Percentiles rank a stretch among this genome's conserved stretches.
Evolutionary conservation across 1,140 invertebrate genomes (phyloP).

Genomic region (Colletes latitarsis): DNA sequence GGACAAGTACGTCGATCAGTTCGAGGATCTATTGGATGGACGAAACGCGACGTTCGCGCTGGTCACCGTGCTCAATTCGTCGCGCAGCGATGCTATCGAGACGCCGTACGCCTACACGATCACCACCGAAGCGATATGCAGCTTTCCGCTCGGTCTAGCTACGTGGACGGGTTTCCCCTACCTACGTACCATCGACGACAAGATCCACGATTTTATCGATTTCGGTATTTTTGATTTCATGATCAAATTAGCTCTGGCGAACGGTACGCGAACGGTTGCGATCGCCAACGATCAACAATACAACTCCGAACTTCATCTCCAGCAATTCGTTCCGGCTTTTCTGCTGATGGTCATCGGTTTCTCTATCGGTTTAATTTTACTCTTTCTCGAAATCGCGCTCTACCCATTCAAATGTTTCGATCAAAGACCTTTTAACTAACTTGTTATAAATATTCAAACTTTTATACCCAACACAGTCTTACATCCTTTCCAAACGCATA

Average conservation of each 20-base stretch:
- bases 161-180: slow-evolving; percentile 69
- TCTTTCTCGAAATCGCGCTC: slow-evolving; percentile 43
- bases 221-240: slow-evolving; percentile 65
- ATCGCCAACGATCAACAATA: neutral
- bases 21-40: slow-evolving; percentile 59
- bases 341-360: slow-evolving; percentile 70
- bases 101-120: slow-evolving; percentile 54
- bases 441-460: too few relatives aligned
- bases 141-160: slow-evolving; percentile 69
- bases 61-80: slow-evolving; percentile 68
- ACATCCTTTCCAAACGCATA: too few relatives aligned
- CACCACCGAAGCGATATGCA: slow-evolving; percentile 67
- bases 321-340: slow-evolving; percentile 69
- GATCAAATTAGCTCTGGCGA: neutral
- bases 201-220: slow-evolving; percentile 55
- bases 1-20: slow-evolving; percentile 41
- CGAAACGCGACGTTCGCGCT: slow-evolving; percentile 62
- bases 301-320: slow-evolving; percentile 51
- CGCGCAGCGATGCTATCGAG: slow-evolving; percentile 39
- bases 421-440: too few relatives aligned
- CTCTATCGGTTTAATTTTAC: neutral
- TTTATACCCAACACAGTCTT: too few relatives aligned
- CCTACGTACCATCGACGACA: slow-evolving; percentile 58
- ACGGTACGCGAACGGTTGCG: neutral
- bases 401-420: slow-evolving; percentile 18